A percentile compares a stretch with the other conserved stretches of the same genome.
Conservation (phyloP, 2,113 vertebrate genomes). For the Aptenodytes patagonicus region DNA sequence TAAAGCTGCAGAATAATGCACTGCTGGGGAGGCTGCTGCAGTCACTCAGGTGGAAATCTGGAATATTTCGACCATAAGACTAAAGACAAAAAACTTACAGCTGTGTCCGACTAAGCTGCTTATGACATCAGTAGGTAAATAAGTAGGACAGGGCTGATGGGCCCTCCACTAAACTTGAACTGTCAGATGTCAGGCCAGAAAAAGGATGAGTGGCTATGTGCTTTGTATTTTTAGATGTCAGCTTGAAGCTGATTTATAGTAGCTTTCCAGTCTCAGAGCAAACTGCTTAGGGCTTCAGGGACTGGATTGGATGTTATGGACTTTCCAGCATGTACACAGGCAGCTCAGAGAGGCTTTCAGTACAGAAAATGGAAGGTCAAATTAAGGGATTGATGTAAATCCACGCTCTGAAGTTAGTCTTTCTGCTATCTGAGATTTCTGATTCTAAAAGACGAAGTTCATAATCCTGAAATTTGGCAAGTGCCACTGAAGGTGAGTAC, state of each 20-base stretch:
- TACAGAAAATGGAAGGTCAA: background rate
- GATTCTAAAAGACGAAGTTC: background rate
- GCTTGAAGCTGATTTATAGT: background rate
- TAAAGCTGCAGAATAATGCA: background rate
- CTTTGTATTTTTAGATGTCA: background rate
- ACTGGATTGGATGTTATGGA: background rate
- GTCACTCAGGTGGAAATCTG: background rate
- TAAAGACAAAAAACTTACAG: background rate
- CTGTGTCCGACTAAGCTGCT: background rate
- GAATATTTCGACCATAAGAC: background rate
- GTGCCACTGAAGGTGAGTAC: background rate
- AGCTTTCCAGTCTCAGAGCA: background rate
- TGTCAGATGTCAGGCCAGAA: background rate
- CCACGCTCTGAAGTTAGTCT: background rate
- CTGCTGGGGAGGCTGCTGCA: background rate
- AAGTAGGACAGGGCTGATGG: background rate
- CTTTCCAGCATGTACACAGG: background rate
- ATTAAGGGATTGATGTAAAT: background rate
- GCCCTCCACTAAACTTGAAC: background rate
- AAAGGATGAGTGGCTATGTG: rapidly evolving
- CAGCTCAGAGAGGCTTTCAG: background rate
- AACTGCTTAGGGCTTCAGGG: background rate
- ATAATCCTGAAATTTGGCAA: background rate
- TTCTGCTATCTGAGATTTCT: background rate
- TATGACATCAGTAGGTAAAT: background rate